Base-by-base conservation (phyloP, 2,797 vertebrate species). In the Yasuhikotakia modesta region DNA sequence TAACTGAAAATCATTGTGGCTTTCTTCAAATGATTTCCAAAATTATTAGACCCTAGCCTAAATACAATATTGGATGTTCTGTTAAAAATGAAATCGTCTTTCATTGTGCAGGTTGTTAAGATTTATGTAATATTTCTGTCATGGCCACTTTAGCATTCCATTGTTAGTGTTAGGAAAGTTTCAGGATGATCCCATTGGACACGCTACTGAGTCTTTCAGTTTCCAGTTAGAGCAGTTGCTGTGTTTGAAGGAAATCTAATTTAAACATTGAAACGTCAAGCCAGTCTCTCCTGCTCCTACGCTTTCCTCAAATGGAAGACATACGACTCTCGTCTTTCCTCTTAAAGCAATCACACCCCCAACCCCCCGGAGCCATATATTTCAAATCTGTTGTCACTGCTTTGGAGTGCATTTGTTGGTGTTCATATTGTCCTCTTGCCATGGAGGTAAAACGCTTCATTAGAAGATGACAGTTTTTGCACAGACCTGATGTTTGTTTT, bases 261-360 rank as follows among this genome's bases (percentile, higher is more conserved):
- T 90, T 87, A 88, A 89, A 87, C 88, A 88, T 90, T 83, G 88
- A 88, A 89, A 87, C 24, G 35, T 86, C 83, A 81, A 69, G 76
- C 84, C 78, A 79, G 74, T 81, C 74, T 83, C 70, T 60, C 70
- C 45, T 64, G 84, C 55, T 79, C 81, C 35, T 39, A 39, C 82
- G 75, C 81, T 84, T 86, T 79, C 35, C 21, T 82, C 80, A 84
- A 85, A 84, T 69, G 65, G 76, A 58, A 87, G 86, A 89, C 79
- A 79, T 87, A 90, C 85, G 87, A 86, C 85, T 89, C 84, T 81
- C 84, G 24, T 85, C 78, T 85, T 39, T 61, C 82, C 80, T 87
- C 82, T 82, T 79, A 68, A 81, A 82, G 83, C 89, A 85, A 81
- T 85, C 77, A 39, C 81, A 84, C 55, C 70, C 78, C 73, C 46